Evolutionary conservation across 1,140 invertebrate species (phyloP), one percentile per base, ranked within the genome.

Genomic region (Xylocopa sonorina): DNA sequence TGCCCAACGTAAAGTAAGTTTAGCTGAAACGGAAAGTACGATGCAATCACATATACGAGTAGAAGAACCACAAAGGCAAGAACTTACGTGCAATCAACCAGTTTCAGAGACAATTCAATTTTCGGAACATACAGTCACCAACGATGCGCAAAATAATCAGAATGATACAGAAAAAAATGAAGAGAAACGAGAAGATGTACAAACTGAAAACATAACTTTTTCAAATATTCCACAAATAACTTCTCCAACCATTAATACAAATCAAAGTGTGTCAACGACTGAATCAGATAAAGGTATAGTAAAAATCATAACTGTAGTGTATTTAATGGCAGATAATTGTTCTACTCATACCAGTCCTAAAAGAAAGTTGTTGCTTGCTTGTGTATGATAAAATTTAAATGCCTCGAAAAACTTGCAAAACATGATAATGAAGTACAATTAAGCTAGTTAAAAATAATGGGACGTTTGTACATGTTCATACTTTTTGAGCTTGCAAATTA

Each of bases 21-120:
- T 93, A 87, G 78, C 89, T 86, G 68, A 88, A 80, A 83, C 90
- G 29, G 83, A 93, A 77, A 89, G 89, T 83, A 68, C 90, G 66
- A 90, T 90, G 66, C 88, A 90, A 74, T 46, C 85, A 53, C 84
- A 92, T 73, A 80, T 87, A 16, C 73, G 86, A 73, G 34, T 78
- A 12, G 58, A 80, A 81, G 55, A 73, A 24, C 48, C 78, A 4
- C 67, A 57, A 63, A 71, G 43, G 53, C 76, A 72, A 34, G 41
- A 80, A 16, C 18, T 51, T 29, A 27, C 71, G 7, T 58, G 41
- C 74, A 48, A 32, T 78, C 57, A 66, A 68, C 57, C 29, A 58
- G 3, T 6, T 55, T 16, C 41, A 32, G 57, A 27, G 3, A 0
- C 29, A 14, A 1, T 34, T 68, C n/a, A n/a, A n/a, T n/a, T 12